A percentile compares a stretch with the other conserved stretches of the same genome.
These are phyloP conservation scores for Drosophila carrolli DNA, from an alignment of 1,140 invertebrate species.

Conservation along the genomic window DNA sequence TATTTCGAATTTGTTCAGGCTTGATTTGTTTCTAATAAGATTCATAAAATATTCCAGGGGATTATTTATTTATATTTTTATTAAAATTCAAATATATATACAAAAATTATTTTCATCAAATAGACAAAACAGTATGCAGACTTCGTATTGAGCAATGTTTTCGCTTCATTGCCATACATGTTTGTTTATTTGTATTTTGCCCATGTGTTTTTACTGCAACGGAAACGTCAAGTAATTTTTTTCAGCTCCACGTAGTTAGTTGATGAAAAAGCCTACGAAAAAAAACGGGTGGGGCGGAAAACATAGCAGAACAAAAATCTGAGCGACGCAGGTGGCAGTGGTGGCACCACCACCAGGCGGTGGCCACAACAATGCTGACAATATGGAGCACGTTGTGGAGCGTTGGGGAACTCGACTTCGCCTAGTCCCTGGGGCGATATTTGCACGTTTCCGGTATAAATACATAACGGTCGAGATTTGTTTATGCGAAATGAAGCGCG, in stretches of 20 bases:
- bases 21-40: too few species aligned
- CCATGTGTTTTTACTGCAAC: constrained; percentile 81
- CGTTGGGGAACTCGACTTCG: constrained; percentile 60
- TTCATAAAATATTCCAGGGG: too few species aligned
- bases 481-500: constrained; percentile 82
- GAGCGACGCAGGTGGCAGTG: constrained; percentile 66
- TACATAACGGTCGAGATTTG: constrained; percentile 79
- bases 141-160: constrained; percentile 2
- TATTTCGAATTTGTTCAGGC: too few species aligned
- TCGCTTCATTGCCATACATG: constrained; percentile 4
- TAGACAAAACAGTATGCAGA: constrained; percentile 15
- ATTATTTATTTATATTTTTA: too few species aligned
- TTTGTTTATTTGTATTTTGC: constrained; percentile 74
- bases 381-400: constrained; percentile 43
- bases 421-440: constrained; percentile 80
- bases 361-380: constrained; percentile 63
- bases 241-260: constrained; percentile 71
- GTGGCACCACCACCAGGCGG: constrained; percentile 2
- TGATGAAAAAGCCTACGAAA: constrained; percentile 65
- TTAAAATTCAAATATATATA: too few species aligned
- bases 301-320: constrained; percentile 53
- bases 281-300: constrained; percentile 25
- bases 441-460: constrained; percentile 82
- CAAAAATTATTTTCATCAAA: too few species aligned
- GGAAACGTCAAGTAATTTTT: constrained; percentile 80